These are phyloP conservation scores for Siderastrea siderea DNA, from an alignment of 92 coral and sea anemone genomes.

Conservation along the genomic window DNA sequence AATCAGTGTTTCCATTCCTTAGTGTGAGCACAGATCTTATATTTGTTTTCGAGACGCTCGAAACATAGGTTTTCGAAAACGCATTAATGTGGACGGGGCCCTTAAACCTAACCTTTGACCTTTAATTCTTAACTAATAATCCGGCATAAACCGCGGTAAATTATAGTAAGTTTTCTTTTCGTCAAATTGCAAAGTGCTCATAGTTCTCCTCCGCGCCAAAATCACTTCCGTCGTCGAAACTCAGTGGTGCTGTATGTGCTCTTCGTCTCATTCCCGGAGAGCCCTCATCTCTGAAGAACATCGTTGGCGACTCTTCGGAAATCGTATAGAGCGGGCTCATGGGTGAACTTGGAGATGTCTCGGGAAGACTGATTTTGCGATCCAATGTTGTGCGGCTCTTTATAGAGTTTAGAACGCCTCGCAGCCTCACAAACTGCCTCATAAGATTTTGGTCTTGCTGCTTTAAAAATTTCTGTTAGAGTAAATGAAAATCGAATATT, in stretches of 20 bases:
- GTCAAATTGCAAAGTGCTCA: slow-evolving; percentile 36
- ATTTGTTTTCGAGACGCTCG: too few relatives aligned
- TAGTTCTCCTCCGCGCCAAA: slow-evolving; percentile 12
- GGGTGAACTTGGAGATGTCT: slow-evolving; percentile 39
- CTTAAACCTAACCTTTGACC: too few relatives aligned
- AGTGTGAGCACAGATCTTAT: too few relatives aligned
- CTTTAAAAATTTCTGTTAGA: slow-evolving; percentile 65
- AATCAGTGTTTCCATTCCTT: too few relatives aligned
- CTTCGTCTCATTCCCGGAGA: slow-evolving; percentile 36
- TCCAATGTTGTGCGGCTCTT: slow-evolving; percentile 54
- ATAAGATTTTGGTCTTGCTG: slow-evolving; percentile 87
- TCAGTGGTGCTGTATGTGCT: slow-evolving; percentile 31
- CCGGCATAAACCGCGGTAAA: too few relatives aligned
- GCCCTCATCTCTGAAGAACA: neutral
- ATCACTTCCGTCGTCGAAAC: slow-evolving; percentile 17
- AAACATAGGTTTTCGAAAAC: too few relatives aligned
- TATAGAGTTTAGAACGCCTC: slow-evolving; percentile 74
- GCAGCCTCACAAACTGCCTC: slow-evolving; percentile 80
- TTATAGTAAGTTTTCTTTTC: neutral
- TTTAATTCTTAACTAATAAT: too few relatives aligned
- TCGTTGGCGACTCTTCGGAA: slow-evolving; percentile 46
- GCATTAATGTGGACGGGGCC: too few relatives aligned
- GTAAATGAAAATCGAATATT: neutral
- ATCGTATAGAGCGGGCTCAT: slow-evolving; percentile 11
- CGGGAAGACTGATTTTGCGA: slow-evolving; percentile 71